Conservation (phyloP, 2,113 vertebrate genomes). For the Podarcis raffonei region DNA sequence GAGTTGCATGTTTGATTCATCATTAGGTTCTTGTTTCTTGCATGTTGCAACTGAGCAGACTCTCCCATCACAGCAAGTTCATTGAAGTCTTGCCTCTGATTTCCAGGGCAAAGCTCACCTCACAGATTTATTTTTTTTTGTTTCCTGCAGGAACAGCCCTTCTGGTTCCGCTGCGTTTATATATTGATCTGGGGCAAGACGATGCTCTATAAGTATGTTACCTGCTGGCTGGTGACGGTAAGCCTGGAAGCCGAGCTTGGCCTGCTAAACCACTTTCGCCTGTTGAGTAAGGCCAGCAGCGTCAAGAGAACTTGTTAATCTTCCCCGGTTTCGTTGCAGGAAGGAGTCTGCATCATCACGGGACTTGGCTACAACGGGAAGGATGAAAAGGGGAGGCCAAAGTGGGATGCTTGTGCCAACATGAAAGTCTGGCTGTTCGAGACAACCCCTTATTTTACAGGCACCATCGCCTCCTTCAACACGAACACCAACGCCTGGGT, state of each 20-base stretch:
- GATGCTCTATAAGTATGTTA: slow-evolving; percentile 94
- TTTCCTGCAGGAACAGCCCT: slow-evolving; percentile 81
- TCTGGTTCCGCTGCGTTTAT: slow-evolving; percentile 95
- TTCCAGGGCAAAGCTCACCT: too few species aligned
- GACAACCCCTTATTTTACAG: slow-evolving; percentile 90
- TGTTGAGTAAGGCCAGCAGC: not conserved
- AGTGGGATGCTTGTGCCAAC: slow-evolving; percentile 95
- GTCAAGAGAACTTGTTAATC: not conserved
- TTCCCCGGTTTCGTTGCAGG: slow-evolving; percentile 73
- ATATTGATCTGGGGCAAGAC: slow-evolving; percentile 94
- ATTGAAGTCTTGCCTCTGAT: too few species aligned
- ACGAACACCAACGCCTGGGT: slow-evolving; percentile 97
- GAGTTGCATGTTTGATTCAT: too few species aligned
- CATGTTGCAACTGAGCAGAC: too few species aligned
- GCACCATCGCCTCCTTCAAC: slow-evolving; percentile 95
- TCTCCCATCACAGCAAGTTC: too few species aligned
- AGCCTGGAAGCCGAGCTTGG: slow-evolving; percentile 63
- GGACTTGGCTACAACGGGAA: slow-evolving; percentile 90
- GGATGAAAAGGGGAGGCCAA: slow-evolving; percentile 71
- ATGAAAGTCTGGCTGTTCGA: slow-evolving; percentile 97
- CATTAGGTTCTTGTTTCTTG: too few species aligned
- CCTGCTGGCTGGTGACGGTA: slow-evolving; percentile 96
- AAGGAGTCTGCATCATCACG: slow-evolving; percentile 92
- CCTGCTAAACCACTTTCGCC: accelerated
- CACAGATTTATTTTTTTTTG: not conserved